A percentile compares a stretch with the other conserved stretches of the same genome.
Evolutionary conservation across 2,113 vertebrate species (phyloP).

Genomic region (Lampris incognitus): DNA sequence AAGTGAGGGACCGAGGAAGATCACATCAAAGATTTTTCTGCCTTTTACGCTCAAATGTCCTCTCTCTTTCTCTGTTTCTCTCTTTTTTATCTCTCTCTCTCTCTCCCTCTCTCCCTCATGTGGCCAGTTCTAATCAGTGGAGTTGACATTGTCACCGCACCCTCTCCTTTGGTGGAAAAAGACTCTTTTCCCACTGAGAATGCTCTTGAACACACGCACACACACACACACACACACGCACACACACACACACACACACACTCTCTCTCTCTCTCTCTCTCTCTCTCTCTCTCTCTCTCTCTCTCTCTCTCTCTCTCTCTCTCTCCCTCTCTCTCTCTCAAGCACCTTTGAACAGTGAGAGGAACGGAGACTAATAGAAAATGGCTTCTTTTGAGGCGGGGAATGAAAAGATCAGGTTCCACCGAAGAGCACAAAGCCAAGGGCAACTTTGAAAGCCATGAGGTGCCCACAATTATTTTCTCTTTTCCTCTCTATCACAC

Average conservation of each 20-base stretch:
- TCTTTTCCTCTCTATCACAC: constrained; percentile 56
- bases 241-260: constrained; percentile 18
- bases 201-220: constrained; percentile 70
- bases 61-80: constrained; percentile 42
- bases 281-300: no score
- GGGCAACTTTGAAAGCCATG: constrained; percentile 82
- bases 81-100: background rate
- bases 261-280: no score
- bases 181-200: constrained; percentile 76
- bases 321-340: background rate
- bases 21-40: constrained; percentile 76
- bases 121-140: constrained; percentile 79
- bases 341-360: constrained; percentile 81
- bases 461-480: constrained; percentile 80
- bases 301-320: no score
- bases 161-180: constrained; percentile 82
- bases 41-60: constrained; percentile 81
- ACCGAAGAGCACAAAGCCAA: constrained; percentile 81
- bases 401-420: constrained; percentile 81
- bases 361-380: constrained; percentile 79
- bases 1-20: constrained; percentile 70
- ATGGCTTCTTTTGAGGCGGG: constrained; percentile 80
- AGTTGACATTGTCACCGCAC: constrained; percentile 77
- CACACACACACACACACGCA: constrained; percentile 49
- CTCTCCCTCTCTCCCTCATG: constrained; percentile 73